Evolutionary conservation across 2,888 invertebrate species (phyloP), one percentile per base, ranked within the genome.

Genomic region (Eupithecia pulchellata): DNA sequence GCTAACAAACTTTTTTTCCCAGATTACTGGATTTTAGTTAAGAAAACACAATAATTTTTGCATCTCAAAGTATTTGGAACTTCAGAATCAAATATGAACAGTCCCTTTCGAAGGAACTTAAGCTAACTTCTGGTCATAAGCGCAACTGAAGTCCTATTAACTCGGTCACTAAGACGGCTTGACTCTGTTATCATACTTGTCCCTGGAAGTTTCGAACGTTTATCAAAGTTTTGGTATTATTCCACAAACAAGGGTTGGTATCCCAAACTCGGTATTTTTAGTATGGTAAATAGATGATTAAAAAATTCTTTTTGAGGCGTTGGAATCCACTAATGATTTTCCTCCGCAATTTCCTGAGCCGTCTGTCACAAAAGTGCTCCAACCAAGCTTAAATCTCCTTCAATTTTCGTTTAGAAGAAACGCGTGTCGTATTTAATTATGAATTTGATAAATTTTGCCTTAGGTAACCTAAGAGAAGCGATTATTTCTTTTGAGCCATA

Each of bases 371-470:
- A 55, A 57, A 65, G 17, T 36, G 57, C 36, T 14, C 47, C 67
- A 27, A n/a, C 32, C 17, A 61, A 47, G 64, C 55, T 64, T 69
- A 72, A 72, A 64, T 68, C 65, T 36, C 27, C 60, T 72, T 68
- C 13, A 42, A 61, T 72, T 69, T 75, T 14, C 1, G 13, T 64
- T 57, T 57, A 36, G 65, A 42, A 60, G 61, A 71, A 70, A 76
- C 66, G 39, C 73, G 67, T 77, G 78, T 75, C 78, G 67, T 70
- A 75, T 78, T 78, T 77, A 80, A 81, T 80, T 78, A 77, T 55
- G 66, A 66, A n/a, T n/a, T n/a, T n/a, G n/a, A n/a, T 5, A 32
- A 32, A 6, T 32, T 5, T 32, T 32, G 6, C 32, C 32, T 32
- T 32, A 32, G 74, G 67, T 64, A 77, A 71, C 69, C 64, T 64